These are phyloP conservation scores for Aptenodytes patagonicus DNA, from an alignment of 2,113 vertebrate species.

Conservation along the genomic window DNA sequence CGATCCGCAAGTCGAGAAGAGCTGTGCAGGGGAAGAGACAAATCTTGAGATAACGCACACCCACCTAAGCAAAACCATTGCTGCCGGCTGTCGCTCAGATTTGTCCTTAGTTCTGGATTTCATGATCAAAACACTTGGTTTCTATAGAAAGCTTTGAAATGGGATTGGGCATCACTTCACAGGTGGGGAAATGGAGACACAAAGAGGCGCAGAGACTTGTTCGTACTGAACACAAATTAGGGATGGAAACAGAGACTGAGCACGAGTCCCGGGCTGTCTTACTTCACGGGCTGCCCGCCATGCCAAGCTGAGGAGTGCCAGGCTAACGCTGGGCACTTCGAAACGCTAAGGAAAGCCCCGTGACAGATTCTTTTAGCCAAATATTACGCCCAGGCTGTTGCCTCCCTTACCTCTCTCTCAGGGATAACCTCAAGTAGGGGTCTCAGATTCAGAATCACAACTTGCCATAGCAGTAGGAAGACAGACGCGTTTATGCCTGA, in stretches of 20 bases:
- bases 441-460: not conserved
- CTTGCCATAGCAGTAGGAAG: accelerated
- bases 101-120: not conserved
- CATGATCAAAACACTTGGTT: not conserved
- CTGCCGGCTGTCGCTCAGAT: too few species aligned
- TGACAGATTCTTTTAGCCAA: not conserved
- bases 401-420: not conserved
- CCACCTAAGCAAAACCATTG: not conserved
- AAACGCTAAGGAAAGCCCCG: not conserved
- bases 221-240: not conserved
- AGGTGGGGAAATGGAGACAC: not conserved
- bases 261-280: accelerated
- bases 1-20: accelerated
- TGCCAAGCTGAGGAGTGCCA: not conserved
- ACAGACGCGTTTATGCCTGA: accelerated
- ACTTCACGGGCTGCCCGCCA: accelerated
- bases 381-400: not conserved
- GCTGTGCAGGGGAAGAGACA: not conserved
- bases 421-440: not conserved
- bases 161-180: not conserved
- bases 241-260: not conserved
- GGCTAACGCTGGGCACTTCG: not conserved
- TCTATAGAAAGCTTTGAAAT: not conserved
- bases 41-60: not conserved
- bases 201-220: not conserved